A percentile compares a stretch with the other conserved stretches of the same genome.
Evolutionary conservation across 2,113 vertebrate species (phyloP).

Genomic region (Notechis scutatus): DNA sequence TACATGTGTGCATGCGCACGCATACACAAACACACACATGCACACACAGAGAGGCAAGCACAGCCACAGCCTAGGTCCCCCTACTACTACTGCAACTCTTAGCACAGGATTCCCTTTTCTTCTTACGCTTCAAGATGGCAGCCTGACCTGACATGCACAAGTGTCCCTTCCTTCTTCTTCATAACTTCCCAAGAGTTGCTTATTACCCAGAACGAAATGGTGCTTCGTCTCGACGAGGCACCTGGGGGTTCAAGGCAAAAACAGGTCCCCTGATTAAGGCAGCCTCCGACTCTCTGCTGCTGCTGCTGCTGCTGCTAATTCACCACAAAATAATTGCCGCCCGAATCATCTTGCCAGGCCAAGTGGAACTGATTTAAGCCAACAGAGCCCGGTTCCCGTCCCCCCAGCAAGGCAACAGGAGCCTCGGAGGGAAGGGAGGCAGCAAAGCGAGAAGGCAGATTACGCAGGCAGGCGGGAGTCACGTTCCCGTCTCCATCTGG

Average conservation of each 20-base stretch:
- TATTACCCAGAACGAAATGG: neutral
- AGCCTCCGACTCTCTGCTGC: neutral
- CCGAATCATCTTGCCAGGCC: neutral
- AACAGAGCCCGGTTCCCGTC: neutral
- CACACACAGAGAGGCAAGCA: neutral
- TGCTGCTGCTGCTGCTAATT: neutral
- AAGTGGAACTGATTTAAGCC: neutral
- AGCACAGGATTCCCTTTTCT: neutral
- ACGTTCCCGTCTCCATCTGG: neutral
- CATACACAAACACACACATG: neutral
- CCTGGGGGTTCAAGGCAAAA: neutral
- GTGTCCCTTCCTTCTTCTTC: neutral
- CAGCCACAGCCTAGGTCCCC: neutral
- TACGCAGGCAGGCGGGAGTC: neutral
- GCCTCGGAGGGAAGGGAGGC: neutral
- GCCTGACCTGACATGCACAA: neutral
- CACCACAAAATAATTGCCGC: neutral
- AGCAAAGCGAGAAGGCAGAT: neutral
- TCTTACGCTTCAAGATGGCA: neutral
- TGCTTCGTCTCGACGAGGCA: neutral
- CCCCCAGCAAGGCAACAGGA: neutral
- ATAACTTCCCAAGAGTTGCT: neutral
- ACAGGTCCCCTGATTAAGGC: neutral
- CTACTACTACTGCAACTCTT: neutral
- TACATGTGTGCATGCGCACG: fast-evolving